Base-by-base conservation (phyloP, 2,113 vertebrate genomes). In the Pygoscelis antarcticus region DNA sequence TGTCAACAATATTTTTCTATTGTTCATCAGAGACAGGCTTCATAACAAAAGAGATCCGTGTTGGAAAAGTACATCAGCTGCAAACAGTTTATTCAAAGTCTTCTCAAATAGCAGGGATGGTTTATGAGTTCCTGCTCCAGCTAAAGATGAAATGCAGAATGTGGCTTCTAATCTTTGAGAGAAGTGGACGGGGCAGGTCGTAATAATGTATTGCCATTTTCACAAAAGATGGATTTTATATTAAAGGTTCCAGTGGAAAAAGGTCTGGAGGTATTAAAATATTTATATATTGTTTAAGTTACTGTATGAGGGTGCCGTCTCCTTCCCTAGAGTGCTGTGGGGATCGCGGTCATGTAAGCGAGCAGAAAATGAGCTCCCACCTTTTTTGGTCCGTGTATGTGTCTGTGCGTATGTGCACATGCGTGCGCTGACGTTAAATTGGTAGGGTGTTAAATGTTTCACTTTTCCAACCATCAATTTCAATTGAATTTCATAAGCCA, bases 401-500 rank as follows among this genome's bases (percentile, higher is more conserved):
- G 77, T 44, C 20, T 22, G 68, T 86, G 79, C 47, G 21, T 17
- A 16, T 1, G 0, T 25, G 58, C 58, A 49, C 6, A 2, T 3
- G 36, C 0, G 6, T 46, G 58, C 7, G 1, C 70, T 3, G 9
- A 1, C 2, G 10, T 78, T 95, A 57, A 70, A 38, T 36, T 90
- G 90, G 70, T 60, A 55, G 72, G 61, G 87, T 93, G 94, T 92
- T 95, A 95, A 96, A 94, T 90, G 89, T 83, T 95, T 90, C 70
- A 11, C 90, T 93, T 92, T 83, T 64, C 85, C 61, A 69, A 36
- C 85, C 95, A 94, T 96, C 96, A 89, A 25, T 95, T 94, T 95
- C 95, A 96, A 97, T 89, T 94, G 96, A 84, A 96, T 97, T 96
- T 95, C 94, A 94, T 94, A 93, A 95, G 55, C 92, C 84, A 94